Evolutionary conservation across 2,888 invertebrate species (phyloP), one percentile per base, ranked within the genome.

Genomic region (Nymphalis c-album): DNA sequence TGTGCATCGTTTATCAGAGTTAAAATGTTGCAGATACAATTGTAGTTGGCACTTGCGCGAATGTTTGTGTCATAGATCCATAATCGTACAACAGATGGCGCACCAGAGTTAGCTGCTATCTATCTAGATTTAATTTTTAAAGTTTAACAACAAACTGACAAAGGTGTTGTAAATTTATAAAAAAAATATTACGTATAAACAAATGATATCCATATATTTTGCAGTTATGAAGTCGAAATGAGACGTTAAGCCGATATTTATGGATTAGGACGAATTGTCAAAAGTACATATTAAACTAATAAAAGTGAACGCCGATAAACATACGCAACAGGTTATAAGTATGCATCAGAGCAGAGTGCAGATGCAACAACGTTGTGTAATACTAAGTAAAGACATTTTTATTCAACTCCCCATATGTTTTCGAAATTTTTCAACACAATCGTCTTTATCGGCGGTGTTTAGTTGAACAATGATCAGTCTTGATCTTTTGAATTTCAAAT

Each of bases 311-410:
- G 68, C 69, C 20, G 40, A 10, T 8, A 10, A 62, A 59, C 64
- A 74, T 72, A 80, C 76, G 82, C 82, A 86, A 87, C 85, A 83
- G 80, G 84, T 82, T 84, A 82, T 71, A 79, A 74, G 79, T 81
- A 84, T 83, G 84, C 78, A 81, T 80, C 79, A 70, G 69, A 71
- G 73, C 73, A 70, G 63, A 79, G 71, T 79, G 80, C 78, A 80
- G 78, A 83, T 81, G 78, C 78, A 80, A 82, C 76, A 64, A 35
- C 70, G 71, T 86, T 86, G 80, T 82, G 76, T 78, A 84, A 87
- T 61, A 67, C 63, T 63, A 70, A 72, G 73, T 77, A 60, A 73
- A 65, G 64, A 59, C 64, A 71, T 74, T 73, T 75, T 74, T 71
- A 71, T 73, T 69, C 60, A 59, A 59, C 60, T 51, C 22, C 53